A percentile compares a stretch with the other conserved stretches of the same genome.
These are phyloP conservation scores for Athalia rosae DNA, from an alignment of 2,888 invertebrate genomes.

Conservation along the genomic window DNA sequence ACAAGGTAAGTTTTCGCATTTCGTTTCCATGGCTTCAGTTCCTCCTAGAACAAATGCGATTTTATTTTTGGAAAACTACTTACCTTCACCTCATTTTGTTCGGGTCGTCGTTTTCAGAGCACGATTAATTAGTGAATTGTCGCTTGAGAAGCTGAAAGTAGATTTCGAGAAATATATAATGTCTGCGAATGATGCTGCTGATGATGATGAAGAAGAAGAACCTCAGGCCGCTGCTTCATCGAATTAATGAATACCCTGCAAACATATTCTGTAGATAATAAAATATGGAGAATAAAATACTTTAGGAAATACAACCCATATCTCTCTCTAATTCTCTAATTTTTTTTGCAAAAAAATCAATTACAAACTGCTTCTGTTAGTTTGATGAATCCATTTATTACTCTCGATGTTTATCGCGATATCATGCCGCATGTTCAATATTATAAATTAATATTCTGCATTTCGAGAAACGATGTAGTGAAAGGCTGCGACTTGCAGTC, in stretches of 20 bases:
- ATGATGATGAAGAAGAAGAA: constrained; percentile 57
- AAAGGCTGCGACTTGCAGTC: no score
- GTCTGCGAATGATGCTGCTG: constrained; percentile 51
- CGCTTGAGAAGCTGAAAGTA: constrained; percentile 81
- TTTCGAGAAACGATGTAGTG: no score
- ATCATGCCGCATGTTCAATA: no score
- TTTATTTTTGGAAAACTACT: no score
- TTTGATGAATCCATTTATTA: no score
- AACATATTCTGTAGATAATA: constrained; percentile 52
- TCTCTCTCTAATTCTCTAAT: not conserved
- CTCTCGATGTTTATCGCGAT: no score
- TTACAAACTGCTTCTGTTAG: not conserved
- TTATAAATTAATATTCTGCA: no score
- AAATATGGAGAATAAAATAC: not conserved
- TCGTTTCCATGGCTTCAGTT: no score
- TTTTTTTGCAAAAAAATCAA: not conserved
- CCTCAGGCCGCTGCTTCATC: constrained; percentile 59
- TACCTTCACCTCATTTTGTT: no score
- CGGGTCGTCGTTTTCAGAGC: constrained; percentile 74
- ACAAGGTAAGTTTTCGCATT: constrained; percentile 75
- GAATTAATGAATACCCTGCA: constrained; percentile 67
- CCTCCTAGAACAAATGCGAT: constrained; percentile 8
- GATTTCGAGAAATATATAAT: constrained; percentile 73
- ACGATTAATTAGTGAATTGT: constrained; percentile 79
- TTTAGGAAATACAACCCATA: not conserved